These are phyloP conservation scores for Eueremaeus valkanovi DNA, from an alignment of 2,888 invertebrate species.

Conservation along the genomic window DNA sequence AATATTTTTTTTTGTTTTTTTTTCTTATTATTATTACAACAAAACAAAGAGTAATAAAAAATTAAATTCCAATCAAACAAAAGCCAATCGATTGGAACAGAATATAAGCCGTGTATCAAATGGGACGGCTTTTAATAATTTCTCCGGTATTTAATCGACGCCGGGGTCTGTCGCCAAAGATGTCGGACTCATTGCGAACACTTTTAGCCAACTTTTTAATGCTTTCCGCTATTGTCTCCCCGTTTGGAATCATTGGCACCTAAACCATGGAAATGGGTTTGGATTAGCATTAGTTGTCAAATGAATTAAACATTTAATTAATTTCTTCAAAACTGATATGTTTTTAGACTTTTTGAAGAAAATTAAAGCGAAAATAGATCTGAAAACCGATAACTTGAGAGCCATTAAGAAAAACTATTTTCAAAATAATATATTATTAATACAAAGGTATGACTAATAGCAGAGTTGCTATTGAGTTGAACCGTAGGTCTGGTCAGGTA, in stretches of 20 bases:
- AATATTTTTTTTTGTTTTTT: not conserved
- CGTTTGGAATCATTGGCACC: conserved; percentile 19
- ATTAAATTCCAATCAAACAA: not conserved
- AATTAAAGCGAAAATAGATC: too few species aligned
- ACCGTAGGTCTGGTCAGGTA: too few species aligned
- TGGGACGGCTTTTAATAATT: conserved; percentile 31
- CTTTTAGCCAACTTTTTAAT: conserved; percentile 39
- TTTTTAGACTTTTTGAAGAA: too few species aligned
- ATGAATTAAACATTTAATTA: too few species aligned
- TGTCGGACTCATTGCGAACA: conserved; percentile 39
- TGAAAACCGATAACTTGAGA: too few species aligned
- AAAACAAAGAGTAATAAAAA: not conserved
- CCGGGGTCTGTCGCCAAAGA: conserved; percentile 43
- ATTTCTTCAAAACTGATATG: too few species aligned
- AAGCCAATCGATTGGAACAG: not conserved
- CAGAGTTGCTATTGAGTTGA: too few species aligned
- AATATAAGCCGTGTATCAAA: not conserved
- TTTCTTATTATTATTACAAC: not conserved
- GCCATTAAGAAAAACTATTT: too few species aligned
- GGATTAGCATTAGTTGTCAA: not conserved
- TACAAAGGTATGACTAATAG: too few species aligned
- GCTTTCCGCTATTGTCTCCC: conserved; percentile 40
- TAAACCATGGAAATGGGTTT: not conserved
- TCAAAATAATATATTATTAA: too few species aligned
- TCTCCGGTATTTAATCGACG: conserved; percentile 42